Conservation (phyloP, 2,888 invertebrate genomes). For the Girardia tigrina region DNA sequence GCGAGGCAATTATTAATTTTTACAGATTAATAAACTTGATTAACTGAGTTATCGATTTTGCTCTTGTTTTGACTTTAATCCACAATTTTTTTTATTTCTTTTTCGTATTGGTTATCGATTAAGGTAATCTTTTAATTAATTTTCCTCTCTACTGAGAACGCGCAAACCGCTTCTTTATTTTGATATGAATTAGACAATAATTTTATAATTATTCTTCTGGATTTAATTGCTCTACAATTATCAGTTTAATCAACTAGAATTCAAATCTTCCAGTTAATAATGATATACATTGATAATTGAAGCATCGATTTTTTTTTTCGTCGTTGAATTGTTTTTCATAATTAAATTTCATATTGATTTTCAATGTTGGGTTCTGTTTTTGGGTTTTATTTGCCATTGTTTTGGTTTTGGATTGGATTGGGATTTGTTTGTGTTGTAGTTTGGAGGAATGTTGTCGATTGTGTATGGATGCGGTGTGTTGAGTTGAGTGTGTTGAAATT, state of each 20-base stretch:
- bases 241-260: conserved; percentile 20
- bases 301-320: conserved; percentile 21
- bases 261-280: conserved; percentile 16
- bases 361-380: too few species aligned
- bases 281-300: conserved; percentile 23
- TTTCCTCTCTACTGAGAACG: conserved; percentile 7
- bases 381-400: too few species aligned
- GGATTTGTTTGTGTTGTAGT: too few species aligned
- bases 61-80: conserved; percentile 16
- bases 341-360: conserved; percentile 13
- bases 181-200: conserved; percentile 18
- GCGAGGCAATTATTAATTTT: conserved; percentile 20
- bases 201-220: conserved; percentile 20
- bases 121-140: conserved; percentile 23
- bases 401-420: too few species aligned
- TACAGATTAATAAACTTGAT: conserved; percentile 23
- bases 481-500: too few species aligned
- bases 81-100: too few species aligned
- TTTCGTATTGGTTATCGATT: conserved; percentile 19
- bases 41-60: conserved; percentile 23
- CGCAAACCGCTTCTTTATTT: conserved; percentile 18
- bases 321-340: conserved; percentile 17
- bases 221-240: conserved; percentile 23
- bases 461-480: too few species aligned
- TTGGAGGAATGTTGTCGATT: too few species aligned